These are phyloP conservation scores for Dasyornis broadbenti DNA, from an alignment of 2,113 vertebrate species.

Conservation along the genomic window DNA sequence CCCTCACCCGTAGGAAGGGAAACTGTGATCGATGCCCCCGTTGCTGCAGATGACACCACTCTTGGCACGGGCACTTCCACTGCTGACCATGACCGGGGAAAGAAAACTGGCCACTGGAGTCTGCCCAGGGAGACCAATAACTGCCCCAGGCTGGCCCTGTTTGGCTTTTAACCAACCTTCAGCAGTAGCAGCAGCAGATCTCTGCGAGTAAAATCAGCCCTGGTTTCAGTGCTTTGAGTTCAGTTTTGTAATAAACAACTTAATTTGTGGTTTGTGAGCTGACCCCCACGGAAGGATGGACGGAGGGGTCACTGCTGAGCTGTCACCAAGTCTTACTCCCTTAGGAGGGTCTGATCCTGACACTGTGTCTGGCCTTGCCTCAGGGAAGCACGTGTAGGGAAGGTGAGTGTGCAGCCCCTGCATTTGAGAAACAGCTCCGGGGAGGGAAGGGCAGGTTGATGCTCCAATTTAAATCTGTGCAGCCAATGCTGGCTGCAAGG, in stretches of 20 bases:
- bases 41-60: slow-evolving; percentile 40
- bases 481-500: not conserved
- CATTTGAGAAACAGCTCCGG: not conserved
- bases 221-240: not conserved
- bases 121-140: not conserved
- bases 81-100: not conserved
- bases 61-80: slow-evolving; percentile 19
- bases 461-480: not conserved
- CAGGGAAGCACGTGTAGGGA: rapidly evolving
- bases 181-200: not conserved
- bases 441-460: not conserved
- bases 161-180: not conserved
- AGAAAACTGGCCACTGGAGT: slow-evolving; percentile 25
- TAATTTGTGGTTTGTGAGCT: not conserved
- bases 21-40: slow-evolving; percentile 11
- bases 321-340: not conserved
- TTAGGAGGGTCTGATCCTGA: not conserved
- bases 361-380: not conserved
- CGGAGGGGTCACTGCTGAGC: not conserved
- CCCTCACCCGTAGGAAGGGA: not conserved
- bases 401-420: rapidly evolving
- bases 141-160: not conserved
- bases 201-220: not conserved
- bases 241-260: not conserved
- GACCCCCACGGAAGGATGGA: not conserved